Evolutionary conservation across 2,113 vertebrate species (phyloP), one percentile per base, ranked within the genome.

Genomic region (Tyto alba): DNA sequence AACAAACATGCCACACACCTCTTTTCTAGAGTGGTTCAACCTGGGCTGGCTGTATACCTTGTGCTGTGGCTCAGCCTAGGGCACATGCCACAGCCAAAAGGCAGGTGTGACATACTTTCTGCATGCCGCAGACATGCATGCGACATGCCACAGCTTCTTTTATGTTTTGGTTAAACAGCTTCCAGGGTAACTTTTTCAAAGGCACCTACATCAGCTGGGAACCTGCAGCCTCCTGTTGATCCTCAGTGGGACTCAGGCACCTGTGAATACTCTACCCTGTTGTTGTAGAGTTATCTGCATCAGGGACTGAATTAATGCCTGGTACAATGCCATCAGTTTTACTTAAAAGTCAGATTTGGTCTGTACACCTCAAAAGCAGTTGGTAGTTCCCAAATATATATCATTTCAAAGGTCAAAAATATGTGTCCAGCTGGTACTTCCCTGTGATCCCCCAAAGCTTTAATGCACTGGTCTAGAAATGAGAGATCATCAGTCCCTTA

Each of bases 51-150:
- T 79, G 76, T 22, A 11, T 32, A 84, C 41, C 62, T 43, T 50
- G 69, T 80, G 63, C 67, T 79, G 67, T 52, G 74, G 88, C 89
- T 94, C 73, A 62, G 82, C 34, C 8, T 10, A 34, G 66, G 80
- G 68, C 72, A 84, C 38, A 62, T 1, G 38, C 10, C 40, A 60
- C 88, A 89, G 83, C 50, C 80, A 77, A 88, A 64, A 76, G 41
- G 89, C 95, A 96, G 96, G 92, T 97, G 95, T 96, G 95, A 97
- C 95, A 97, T 62, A 96, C 15, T 96, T 97, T 96, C 89, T 66
- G 53, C 3, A 2, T 34, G 84, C 92, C 32, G 5, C 73, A 92
- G 90, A 77, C 81, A 57, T 1, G 3, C 85, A 91, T 6, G 34
- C 8, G 6, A 82, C 57, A 87, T 0, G 16, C 79, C 85, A 59